Evolutionary conservation across 2,888 invertebrate species (phyloP), one percentile per base, ranked within the genome.

Genomic region (Dolichomitus sp.): DNA sequence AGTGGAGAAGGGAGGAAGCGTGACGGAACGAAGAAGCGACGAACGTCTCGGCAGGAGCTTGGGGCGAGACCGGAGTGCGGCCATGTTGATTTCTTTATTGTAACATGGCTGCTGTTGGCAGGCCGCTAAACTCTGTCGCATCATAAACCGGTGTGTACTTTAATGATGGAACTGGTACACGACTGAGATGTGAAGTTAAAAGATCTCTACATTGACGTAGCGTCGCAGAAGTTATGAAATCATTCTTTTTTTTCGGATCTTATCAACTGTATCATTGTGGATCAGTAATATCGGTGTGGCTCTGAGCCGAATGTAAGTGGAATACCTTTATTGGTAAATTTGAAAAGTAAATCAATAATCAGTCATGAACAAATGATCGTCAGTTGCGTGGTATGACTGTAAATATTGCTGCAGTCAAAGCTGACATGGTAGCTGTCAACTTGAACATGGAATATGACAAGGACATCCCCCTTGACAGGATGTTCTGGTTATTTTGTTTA

Each of bases 31-130:
- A 86, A 80, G 78, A 80, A 85, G 75, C 80, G 72, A 82, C 77
- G 70, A 75, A 69, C 78, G 75, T 79, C 79, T 82, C 77, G 80
- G 75, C 80, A 84, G 72, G 57, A 66, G 78, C 81, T 81, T 76
- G 72, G 54, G 86, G 85, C 84, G 81, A 84, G 81, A 84, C 79
- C 69, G 40, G 40, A 37, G 61, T 87, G 89, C 92, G 90, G 93
- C 93, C 93, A 93, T 93, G 93, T 92, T 93, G 92, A 92, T 92
- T 93, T 93, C 93, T 92, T 92, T 92, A 91, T 92, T 90, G 90
- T 91, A 91, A 90, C 90, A 92, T 92, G 92, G 93, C 93, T 92
- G 93, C 92, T 92, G 91, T 89, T 92, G 92, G 92, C 93, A 92
- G 90, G 88, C 89, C 85, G 87, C 89, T 89, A 77, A 81, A 79